Base-by-base conservation (phyloP, 2,888 invertebrate genomes). In the Bombylius major region DNA sequence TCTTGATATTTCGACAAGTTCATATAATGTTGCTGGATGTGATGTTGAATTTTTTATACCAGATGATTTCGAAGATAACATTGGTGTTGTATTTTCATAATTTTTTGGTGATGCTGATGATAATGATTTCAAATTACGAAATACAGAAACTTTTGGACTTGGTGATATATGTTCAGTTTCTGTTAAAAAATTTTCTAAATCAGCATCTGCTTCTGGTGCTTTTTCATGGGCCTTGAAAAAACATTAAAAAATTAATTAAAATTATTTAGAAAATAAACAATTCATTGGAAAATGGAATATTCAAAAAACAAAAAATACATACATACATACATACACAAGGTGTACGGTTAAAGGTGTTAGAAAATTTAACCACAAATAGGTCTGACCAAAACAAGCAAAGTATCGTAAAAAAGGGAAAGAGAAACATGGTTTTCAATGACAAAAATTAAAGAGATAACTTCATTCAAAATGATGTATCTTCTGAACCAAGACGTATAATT, bases 161-260 rank as follows among this genome's bases (percentile, higher is more conserved):
- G 71, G 70, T 47, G 69, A 67, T 61, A 68, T 68, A 56, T 68
- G 65, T 39, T 72, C 71, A 8, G 70, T 67, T 55, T 70, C 70
- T 6, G 70, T 70, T 14, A 70, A 63, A 47, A 70, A 70, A 56
- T 70, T 64, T 52, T 72, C 69, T 13, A 64, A 67, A 59, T 71
- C 72, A 39, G 66, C 63, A 32, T 72, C 69, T 54, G 67, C 65
- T 42, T 69, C 71, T 2, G 70, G 69, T 0, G 69, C 67, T 45
- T 70, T 70, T 61, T 72, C 72, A 33, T 70, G 67, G 36, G 70
- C 69, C 72, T 72, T 51, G 5, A 49, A 56, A 23, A 44, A 36
- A 53, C 12, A n/a, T 33, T 36, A 44, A 34, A 36, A 33, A 49
- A 49, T n/a, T 0, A 34, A 5, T 4, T 5, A 13, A 54, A 33